A percentile compares a stretch with the other conserved stretches of the same genome.
Conservation (phyloP, 2,888 invertebrate genomes). For the Gymnosoma rotundatum region DNA sequence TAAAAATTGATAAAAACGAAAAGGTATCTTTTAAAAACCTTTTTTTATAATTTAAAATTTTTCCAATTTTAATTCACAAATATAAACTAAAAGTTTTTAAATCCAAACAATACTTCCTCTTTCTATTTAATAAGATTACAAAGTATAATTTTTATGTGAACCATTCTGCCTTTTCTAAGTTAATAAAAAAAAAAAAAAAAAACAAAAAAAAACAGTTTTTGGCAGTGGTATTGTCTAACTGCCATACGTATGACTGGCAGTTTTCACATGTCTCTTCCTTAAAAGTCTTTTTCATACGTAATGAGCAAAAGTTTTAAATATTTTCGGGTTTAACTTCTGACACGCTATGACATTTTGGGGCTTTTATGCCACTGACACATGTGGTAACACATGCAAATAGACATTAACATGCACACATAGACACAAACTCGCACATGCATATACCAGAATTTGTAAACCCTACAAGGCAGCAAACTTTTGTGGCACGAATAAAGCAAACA, state of each 20-base stretch:
- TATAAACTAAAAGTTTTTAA: too few relatives aligned
- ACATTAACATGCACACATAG: neutral
- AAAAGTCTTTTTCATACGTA: constrained; percentile 36
- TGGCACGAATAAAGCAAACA: constrained; percentile 4
- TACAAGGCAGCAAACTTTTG: constrained; percentile 33
- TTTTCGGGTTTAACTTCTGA: constrained; percentile 64
- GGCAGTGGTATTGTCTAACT: constrained; percentile 13
- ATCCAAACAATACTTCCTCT: too few relatives aligned
- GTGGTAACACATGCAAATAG: constrained; percentile 37
- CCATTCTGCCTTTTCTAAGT: too few relatives aligned
- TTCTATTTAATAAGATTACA: too few relatives aligned
- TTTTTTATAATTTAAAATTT: too few relatives aligned
- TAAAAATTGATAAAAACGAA: too few relatives aligned
- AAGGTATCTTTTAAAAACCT: too few relatives aligned
- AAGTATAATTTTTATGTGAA: too few relatives aligned
- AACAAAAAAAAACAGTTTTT: neutral
- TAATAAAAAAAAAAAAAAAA: too few relatives aligned
- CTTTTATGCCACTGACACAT: constrained; percentile 62
- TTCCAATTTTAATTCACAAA: too few relatives aligned
- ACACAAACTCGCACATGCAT: neutral
- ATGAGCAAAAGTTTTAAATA: constrained; percentile 56
- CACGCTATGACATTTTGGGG: constrained; percentile 57
- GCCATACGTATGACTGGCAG: neutral
- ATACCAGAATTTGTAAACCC: too few relatives aligned
- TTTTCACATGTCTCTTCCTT: constrained; percentile 26